These are phyloP conservation scores for Muscicapa adusta DNA, from an alignment of 2,113 vertebrate genomes.

Conservation along the genomic window DNA sequence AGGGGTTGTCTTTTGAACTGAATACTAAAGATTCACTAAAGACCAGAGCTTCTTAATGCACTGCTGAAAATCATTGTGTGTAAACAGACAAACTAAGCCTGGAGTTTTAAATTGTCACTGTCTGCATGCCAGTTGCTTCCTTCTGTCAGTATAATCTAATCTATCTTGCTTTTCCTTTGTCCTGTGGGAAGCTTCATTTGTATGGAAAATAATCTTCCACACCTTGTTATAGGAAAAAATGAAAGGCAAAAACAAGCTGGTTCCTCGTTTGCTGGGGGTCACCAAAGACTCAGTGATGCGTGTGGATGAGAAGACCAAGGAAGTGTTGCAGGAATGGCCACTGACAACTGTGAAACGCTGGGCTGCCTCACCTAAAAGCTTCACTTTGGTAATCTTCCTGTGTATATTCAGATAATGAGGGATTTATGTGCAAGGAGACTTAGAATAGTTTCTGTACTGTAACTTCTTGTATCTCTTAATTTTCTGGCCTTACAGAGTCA, in stretches of 20 bases:
- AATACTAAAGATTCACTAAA: not conserved
- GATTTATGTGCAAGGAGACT: not conserved
- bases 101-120: not conserved
- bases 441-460: not conserved
- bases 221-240: slow-evolving; percentile 88
- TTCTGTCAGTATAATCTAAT: not conserved
- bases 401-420: not conserved
- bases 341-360: slow-evolving; percentile 98
- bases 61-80: not conserved
- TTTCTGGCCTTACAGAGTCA: not conserved
- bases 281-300: slow-evolving; percentile 99
- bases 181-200: not conserved
- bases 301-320: slow-evolving; percentile 98
- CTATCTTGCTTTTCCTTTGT: not conserved
- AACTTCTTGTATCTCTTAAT: not conserved
- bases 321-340: slow-evolving; percentile 97
- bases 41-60: not conserved
- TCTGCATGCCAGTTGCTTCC: not conserved
- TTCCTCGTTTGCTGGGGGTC: slow-evolving; percentile 92
- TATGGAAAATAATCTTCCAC: not conserved
- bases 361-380: slow-evolving; percentile 98
- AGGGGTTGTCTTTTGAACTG: not conserved
- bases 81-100: not conserved
- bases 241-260: slow-evolving; percentile 98
- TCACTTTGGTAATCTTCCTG: slow-evolving; percentile 86